These are phyloP conservation scores for Drosophila planitibia DNA, from an alignment of 2,888 invertebrate species.

Conservation along the genomic window DNA sequence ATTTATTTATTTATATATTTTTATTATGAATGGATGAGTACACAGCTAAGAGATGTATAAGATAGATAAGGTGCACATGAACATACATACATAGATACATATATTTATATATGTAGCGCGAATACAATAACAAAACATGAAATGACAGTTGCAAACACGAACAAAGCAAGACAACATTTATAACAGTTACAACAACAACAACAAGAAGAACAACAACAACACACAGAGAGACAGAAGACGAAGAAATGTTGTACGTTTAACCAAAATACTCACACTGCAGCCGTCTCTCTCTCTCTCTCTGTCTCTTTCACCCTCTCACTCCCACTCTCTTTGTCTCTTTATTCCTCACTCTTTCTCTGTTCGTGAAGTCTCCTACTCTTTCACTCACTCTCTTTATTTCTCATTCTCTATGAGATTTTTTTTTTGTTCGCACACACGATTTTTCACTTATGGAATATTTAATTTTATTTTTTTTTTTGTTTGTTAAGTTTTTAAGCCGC, in stretches of 20 bases:
- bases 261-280: conserved; percentile 55
- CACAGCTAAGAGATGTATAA: conserved; percentile 1
- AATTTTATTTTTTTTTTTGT: conserved; percentile 23
- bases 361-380: conserved; percentile 1
- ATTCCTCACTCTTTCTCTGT: conserved; percentile 12
- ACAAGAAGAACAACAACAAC: conserved; percentile 24
- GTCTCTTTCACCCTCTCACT: conserved; percentile 1
- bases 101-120: conserved; percentile 1
- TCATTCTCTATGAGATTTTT: conserved; percentile 3
- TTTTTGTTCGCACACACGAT: conserved; percentile 37
- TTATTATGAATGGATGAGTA: not conserved
- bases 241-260: conserved; percentile 30
- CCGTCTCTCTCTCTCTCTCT: conserved; percentile 18
- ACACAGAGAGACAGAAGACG: conserved; percentile 51
- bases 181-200: conserved; percentile 11
- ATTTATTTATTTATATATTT: not conserved
- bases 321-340: conserved; percentile 2
- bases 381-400: conserved; percentile 2
- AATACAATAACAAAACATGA: conserved; percentile 1
- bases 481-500: conserved; percentile 47
- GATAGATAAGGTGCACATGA: not conserved
- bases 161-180: conserved; percentile 11
- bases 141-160: conserved; percentile 7
- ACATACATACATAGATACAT: not conserved
- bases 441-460: conserved; percentile 33